These are phyloP conservation scores for Willowsia nigromaculata DNA, from an alignment of 2,888 invertebrate genomes.

Conservation along the genomic window DNA sequence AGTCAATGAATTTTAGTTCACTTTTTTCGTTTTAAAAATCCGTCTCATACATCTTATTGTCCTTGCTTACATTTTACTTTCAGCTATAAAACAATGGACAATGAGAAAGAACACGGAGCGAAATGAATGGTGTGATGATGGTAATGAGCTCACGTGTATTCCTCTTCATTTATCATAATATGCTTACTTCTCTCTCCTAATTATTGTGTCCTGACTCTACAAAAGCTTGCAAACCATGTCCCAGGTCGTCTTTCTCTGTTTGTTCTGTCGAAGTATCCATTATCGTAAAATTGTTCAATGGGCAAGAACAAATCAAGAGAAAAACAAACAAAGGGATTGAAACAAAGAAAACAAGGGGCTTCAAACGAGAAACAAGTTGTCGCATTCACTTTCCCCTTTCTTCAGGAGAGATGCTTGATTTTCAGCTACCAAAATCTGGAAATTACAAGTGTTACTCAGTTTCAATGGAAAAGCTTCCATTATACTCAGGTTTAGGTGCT, in stretches of 20 bases:
- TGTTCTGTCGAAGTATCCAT: neutral
- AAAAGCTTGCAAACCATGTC: too few relatives aligned
- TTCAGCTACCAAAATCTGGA: too few relatives aligned
- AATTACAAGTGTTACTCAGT: too few relatives aligned
- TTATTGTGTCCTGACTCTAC: neutral
- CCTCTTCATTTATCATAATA: neutral
- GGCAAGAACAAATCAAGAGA: neutral
- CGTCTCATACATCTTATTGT: neutral
- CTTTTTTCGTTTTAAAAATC: neutral
- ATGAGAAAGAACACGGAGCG: neutral
- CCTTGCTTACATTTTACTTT: neutral
- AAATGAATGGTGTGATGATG: neutral
- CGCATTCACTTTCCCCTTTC: too few relatives aligned
- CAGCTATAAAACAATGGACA: neutral
- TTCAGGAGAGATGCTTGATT: too few relatives aligned
- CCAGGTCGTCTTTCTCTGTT: neutral
- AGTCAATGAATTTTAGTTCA: neutral
- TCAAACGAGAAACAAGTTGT: neutral
- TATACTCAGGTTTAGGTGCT: too few relatives aligned
- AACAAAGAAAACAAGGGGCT: neutral
- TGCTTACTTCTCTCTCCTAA: neutral
- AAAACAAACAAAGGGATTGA: neutral
- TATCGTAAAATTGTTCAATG: slow-evolving; percentile 16
- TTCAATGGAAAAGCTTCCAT: too few relatives aligned
- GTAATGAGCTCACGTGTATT: slow-evolving; percentile 34